Evolutionary conservation across 1,140 invertebrate genomes (phyloP).

Genomic region (Forficula auricularia): DNA sequence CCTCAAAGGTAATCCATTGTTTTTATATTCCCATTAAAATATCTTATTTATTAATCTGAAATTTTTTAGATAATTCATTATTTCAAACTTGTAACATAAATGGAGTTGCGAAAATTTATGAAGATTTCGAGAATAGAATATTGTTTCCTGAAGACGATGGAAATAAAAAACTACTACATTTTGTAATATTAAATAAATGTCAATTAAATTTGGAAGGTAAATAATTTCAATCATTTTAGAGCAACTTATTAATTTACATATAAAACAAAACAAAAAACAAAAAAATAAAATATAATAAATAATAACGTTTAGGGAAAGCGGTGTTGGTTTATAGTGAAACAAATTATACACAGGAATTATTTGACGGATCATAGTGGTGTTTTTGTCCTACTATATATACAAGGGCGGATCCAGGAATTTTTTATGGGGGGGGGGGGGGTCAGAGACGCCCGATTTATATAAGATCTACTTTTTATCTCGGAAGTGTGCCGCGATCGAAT

Average conservation of each 20-base stretch:
- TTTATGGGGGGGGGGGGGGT: too few relatives aligned
- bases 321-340: too few relatives aligned
- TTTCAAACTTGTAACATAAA: constrained; percentile 15
- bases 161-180: constrained; percentile 25
- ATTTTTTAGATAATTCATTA: constrained; percentile 3
- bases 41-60: not conserved
- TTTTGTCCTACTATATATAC: too few relatives aligned
- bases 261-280: constrained; percentile 18
- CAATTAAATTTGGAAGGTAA: too few relatives aligned
- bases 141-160: constrained; percentile 15
- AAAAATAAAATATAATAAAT: constrained; percentile 23
- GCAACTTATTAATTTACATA: constrained; percentile 21
- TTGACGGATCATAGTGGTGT: too few relatives aligned
- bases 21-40: not conserved
- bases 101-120: constrained; percentile 16
- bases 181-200: constrained; percentile 18
- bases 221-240: constrained; percentile 15
- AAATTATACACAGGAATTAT: too few relatives aligned
- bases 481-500: too few relatives aligned
- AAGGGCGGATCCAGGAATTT: too few relatives aligned
- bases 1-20: constrained; percentile 19
- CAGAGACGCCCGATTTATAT: too few relatives aligned
- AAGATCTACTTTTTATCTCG: too few relatives aligned
- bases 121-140: constrained; percentile 9
- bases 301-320: too few relatives aligned